These are phyloP conservation scores for Barypeithes pellucidus DNA, from an alignment of 2,888 invertebrate species.

Conservation along the genomic window DNA sequence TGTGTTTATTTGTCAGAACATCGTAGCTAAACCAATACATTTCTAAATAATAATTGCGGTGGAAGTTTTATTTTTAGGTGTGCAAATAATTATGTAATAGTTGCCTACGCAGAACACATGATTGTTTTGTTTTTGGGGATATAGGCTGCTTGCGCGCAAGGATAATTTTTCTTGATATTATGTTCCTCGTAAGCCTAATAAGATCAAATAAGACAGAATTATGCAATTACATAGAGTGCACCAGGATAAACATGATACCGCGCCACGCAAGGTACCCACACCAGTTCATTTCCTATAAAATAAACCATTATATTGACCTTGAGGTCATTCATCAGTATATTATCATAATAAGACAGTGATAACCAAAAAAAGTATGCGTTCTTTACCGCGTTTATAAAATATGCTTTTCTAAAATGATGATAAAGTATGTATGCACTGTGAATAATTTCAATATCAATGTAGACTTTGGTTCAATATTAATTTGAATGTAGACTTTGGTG, in stretches of 20 bases:
- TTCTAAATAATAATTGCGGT: background rate
- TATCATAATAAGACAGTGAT: conserved; percentile 6
- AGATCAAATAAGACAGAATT: no score
- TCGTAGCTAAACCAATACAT: background rate
- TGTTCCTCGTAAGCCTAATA: no score
- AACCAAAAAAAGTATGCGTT: background rate
- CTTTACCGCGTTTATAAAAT: background rate
- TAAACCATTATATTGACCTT: background rate
- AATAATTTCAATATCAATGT: conserved; percentile 8
- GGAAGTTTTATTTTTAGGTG: conserved; percentile 21
- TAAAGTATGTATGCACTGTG: background rate
- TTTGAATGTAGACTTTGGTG: background rate
- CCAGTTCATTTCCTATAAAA: conserved; percentile 1
- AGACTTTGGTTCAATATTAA: background rate
- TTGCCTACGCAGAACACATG: conserved; percentile 27
- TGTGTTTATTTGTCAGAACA: background rate
- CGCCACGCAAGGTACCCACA: no score
- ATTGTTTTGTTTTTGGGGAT: background rate
- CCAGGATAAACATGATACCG: no score
- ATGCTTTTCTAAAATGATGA: conserved; percentile 5
- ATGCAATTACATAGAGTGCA: no score
- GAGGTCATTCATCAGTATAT: conserved; percentile 9
- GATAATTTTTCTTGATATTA: no score
- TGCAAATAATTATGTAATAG: conserved; percentile 19
- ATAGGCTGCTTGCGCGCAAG: background rate